A percentile compares a stretch with the other conserved stretches of the same genome.
Evolutionary conservation across 2,113 vertebrate species (phyloP).

Genomic region (Dasypus novemcinctus): DNA sequence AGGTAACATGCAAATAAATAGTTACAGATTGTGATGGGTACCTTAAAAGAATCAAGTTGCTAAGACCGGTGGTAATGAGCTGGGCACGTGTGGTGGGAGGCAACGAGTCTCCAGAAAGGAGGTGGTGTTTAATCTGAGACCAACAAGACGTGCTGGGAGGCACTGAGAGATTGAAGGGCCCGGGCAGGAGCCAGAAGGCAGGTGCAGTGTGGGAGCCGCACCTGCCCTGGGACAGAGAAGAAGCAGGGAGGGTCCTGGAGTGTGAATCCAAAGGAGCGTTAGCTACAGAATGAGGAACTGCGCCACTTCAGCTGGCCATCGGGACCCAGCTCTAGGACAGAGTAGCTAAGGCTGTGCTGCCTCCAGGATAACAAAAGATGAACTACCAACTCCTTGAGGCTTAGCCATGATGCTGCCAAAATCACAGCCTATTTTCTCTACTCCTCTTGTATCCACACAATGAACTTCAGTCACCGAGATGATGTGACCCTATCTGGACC

Average conservation of each 20-base stretch:
- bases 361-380: background rate
- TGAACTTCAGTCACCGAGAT: background rate
- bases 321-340: background rate
- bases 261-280: background rate
- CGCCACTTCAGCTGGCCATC: background rate
- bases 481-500: background rate
- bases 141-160: too few relatives aligned
- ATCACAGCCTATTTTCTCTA: background rate
- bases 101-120: background rate
- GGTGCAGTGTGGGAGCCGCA: background rate
- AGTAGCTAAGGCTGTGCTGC: background rate
- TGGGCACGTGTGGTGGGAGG: rapidly evolving
- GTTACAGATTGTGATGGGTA: background rate
- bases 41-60: background rate
- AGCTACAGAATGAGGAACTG: background rate
- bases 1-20: background rate
- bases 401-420: background rate
- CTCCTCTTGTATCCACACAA: background rate
- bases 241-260: background rate
- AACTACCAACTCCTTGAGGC: background rate
- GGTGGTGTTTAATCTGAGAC: background rate
- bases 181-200: rapidly evolving
- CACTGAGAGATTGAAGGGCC: background rate
- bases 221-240: background rate
- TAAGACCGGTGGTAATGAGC: background rate